Conservation (phyloP, 2,888 invertebrate genomes). For the Belgica antarctica region DNA sequence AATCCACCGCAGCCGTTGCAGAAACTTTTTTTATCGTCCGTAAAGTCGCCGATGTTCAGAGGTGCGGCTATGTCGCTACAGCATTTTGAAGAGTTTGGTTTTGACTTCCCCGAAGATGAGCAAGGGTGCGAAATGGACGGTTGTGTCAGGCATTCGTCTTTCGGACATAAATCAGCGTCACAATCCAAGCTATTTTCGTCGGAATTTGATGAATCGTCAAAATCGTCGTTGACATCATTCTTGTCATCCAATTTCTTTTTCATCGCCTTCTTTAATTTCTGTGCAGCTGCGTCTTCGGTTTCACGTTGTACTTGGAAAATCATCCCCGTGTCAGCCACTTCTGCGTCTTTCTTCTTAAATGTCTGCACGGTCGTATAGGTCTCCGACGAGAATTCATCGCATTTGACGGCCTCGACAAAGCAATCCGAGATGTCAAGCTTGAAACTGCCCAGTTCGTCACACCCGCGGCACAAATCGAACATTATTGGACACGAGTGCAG, state of each 20-base stretch:
- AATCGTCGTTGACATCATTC: not conserved
- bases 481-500: constrained; percentile 8
- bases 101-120: not conserved
- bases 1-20: constrained; percentile 13
- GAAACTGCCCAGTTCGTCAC: not conserved
- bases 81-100: constrained; percentile 3
- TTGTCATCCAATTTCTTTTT: not conserved
- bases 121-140: not conserved
- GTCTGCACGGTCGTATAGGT: not conserved
- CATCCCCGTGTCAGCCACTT: not conserved
- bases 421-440: not conserved
- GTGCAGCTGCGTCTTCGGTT: not conserved
- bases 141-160: not conserved
- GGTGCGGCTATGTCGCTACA: constrained; percentile 21
- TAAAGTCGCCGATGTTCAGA: not conserved
- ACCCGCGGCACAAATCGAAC: constrained; percentile 21
- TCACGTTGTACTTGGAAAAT: not conserved
- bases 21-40: not conserved
- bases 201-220: not conserved
- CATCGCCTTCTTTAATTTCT: not conserved
- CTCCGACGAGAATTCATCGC: constrained; percentile 23
- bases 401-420: constrained; percentile 12
- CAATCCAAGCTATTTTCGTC: not conserved
- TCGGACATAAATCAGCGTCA: not conserved
- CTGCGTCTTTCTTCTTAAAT: not conserved